phyloP scores from a whole-genome alignment of 2,797 vertebrate species.

The Danio kyathit region DNA sequence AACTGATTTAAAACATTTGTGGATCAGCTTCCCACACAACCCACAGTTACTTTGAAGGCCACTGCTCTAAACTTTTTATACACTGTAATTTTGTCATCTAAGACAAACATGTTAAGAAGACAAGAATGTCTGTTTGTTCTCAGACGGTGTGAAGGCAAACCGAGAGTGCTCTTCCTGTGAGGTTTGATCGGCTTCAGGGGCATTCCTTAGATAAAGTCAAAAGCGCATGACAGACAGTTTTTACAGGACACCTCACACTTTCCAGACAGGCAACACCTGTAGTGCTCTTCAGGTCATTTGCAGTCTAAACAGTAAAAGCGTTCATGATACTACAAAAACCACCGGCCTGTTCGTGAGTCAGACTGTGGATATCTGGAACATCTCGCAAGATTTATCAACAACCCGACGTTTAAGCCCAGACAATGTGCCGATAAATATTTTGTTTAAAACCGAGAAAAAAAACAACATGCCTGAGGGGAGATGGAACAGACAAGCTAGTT shows the following conservation, averaged over 20 bases:
- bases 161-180: slow-evolving; percentile 39
- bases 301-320: slow-evolving; percentile 21
- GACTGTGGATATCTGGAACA: slow-evolving; percentile 26
- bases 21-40: too few species aligned
- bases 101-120: background rate
- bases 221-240: slow-evolving; percentile 40
- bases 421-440: slow-evolving; percentile 43
- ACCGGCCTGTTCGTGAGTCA: slow-evolving; percentile 10
- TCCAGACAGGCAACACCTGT: slow-evolving; percentile 64
- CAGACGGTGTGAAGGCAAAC: slow-evolving; percentile 23
- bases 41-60: background rate
- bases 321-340: background rate
- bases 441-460: background rate
- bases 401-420: slow-evolving; percentile 5
- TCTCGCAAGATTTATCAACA: slow-evolving; percentile 30
- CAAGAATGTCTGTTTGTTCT: slow-evolving; percentile 11
- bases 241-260: slow-evolving; percentile 68
- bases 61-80: background rate
- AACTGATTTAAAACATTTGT: too few species aligned
- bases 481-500: slow-evolving; percentile 16
- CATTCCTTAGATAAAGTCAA: slow-evolving; percentile 55
- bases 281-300: slow-evolving; percentile 17
- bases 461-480: slow-evolving; percentile 35
- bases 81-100: background rate
- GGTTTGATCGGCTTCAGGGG: slow-evolving; percentile 47